Evolutionary conservation across 2,113 vertebrate genomes (phyloP), one percentile per base, ranked within the genome.

Genomic region (Anarrhichthys ocellatus): DNA sequence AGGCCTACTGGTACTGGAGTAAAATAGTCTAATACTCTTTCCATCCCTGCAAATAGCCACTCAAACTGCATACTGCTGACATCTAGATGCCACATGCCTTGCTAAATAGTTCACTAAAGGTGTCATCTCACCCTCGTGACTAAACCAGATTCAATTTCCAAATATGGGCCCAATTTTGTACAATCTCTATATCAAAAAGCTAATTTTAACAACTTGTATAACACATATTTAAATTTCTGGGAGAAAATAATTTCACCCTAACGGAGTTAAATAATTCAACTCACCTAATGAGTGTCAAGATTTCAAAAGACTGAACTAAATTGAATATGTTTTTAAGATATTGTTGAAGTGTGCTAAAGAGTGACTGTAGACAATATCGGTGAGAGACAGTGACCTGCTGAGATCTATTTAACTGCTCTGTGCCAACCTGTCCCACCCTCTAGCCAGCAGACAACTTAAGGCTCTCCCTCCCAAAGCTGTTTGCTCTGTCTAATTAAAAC

Each of bases 401-500:
- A 67, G 72, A 85, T 84, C 74, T 71, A 83, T 90, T 82, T 65
- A 82, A 82, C n/a, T 78, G 76, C 27, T 82, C 59, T 0, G 34
- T 83, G 68, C 63, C 78, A 84, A 73, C 80, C 62, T 68, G 64
- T 64, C 69, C 78, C 76, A 64, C 66, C 66, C n/a, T 58, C 27
- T 40, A 67, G 74, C 46, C 71, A 46, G 67, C 68, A 83, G 56
- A 84, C 85, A 81, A 58, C 72, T 77, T 44, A 27, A 75, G 62
- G 46, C 73, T 69, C 52, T 68, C 24, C 62, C 34, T 63, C 85
- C 87, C 82, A 83, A 92, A 92, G 87, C 91, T 76, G n/a, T 93
- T 92, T 87, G 90, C 73, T 73, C 59, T 79, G 94, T 85, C 95
- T 97, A 96, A 98, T 99, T 97, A 97, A 97, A 96, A 92, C 95